Evolutionary conservation across 2,888 invertebrate species (phyloP).

Genomic region (Pelosia muscerda): DNA sequence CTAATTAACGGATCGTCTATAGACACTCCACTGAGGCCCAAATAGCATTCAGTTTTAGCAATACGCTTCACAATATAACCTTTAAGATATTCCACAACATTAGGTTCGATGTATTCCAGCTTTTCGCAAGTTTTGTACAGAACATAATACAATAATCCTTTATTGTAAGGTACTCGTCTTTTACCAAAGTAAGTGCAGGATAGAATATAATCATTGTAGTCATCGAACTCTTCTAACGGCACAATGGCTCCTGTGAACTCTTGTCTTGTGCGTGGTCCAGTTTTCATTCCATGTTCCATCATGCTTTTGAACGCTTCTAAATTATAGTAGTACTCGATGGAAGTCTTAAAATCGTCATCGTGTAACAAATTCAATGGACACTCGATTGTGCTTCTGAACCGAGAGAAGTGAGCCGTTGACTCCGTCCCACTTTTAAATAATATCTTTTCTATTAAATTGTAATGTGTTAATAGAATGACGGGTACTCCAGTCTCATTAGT

Average conservation of each 20-base stretch:
- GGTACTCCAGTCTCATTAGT: slow-evolving; percentile 16
- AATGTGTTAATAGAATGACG: slow-evolving; percentile 11
- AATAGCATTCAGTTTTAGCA: slow-evolving; percentile 10
- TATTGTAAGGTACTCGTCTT: slow-evolving; percentile 12
- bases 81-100: slow-evolving; percentile 17
- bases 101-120: slow-evolving; percentile 12
- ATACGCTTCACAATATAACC: slow-evolving; percentile 17
- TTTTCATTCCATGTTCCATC: slow-evolving; percentile 12
- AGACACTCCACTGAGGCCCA: slow-evolving; percentile 6
- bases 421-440: slow-evolving; percentile 2
- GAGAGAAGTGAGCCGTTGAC: background rate
- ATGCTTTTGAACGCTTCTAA: slow-evolving; percentile 11
- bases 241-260: slow-evolving; percentile 18
- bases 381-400: slow-evolving; percentile 1
- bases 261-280: slow-evolving; percentile 14
- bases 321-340: slow-evolving; percentile 18
- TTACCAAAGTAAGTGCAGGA: slow-evolving; percentile 14
- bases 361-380: slow-evolving; percentile 14
- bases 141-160: slow-evolving; percentile 17
- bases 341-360: slow-evolving; percentile 5
- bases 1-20: slow-evolving; percentile 16
- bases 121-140: slow-evolving; percentile 17
- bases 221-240: slow-evolving; percentile 14
- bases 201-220: slow-evolving; percentile 18
- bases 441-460: slow-evolving; percentile 11